Base-by-base conservation (phyloP, 1,140 invertebrate genomes). In the Aplysia californica region DNA sequence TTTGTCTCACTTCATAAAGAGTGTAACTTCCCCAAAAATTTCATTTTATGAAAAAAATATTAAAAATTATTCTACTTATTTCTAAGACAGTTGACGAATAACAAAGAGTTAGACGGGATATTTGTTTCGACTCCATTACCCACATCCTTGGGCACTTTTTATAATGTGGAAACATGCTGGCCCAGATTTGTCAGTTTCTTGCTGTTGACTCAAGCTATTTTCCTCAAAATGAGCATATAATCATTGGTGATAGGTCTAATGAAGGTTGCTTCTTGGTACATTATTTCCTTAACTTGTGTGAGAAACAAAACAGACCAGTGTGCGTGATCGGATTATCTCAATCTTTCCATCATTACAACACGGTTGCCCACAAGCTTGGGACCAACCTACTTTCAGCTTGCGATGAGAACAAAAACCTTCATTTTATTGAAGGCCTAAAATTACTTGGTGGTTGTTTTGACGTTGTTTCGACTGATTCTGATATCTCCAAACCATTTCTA, bases 341-440 rank as follows among this genome's bases (percentile, higher is more conserved):
- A 73, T 39, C 71, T 73, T 83, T 84, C 29, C 79, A 80, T 58
- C 85, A 86, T 82, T 86, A 79, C 64, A 80, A 78, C 65, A 65
- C 75, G 3, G 80, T 86, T 38, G 77, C 82, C 21, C 77, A 79
- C 44, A 86, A 86, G 69, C 75, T 84, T 65, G 83, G 85, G 26
- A 50, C 70, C 36, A 82, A 82, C 58, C 67, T 86, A 55, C 65
- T 79, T 21, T 39, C 61, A n/a, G 70, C 76, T 6, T 75, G 50
- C 56, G 81, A 82, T 36, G 26, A 58, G 36, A 73, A 73, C 71
- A 78, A 79, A 31, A 65, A 82, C 6, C 73, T 86, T 26, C 15
- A 70, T 15, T 83, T 84, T 44, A 61, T 85, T 64, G 83, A 86
- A 71, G 85, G 81, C n/a, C 39, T 85, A 20, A 78, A 83, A 39